Percentiles rank a stretch among this genome's conserved stretches.
These are phyloP conservation scores for Nannoperca australis DNA, from an alignment of 2,797 vertebrate genomes.

Conservation along the genomic window DNA sequence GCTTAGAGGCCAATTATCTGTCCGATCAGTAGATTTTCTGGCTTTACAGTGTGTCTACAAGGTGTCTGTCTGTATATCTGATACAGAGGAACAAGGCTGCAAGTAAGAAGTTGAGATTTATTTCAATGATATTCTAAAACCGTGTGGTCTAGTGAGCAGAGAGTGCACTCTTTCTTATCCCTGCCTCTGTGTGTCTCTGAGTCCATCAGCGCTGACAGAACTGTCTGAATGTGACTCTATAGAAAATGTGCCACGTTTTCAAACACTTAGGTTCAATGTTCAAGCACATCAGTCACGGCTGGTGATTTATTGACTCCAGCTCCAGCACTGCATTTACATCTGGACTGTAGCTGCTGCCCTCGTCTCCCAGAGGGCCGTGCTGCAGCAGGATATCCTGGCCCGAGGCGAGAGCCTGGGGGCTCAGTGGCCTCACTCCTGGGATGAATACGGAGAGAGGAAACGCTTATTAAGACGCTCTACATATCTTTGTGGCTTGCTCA, in stretches of 20 bases:
- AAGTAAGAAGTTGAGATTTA: neutral
- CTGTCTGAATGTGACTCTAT: slow-evolving; percentile 49
- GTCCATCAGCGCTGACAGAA: slow-evolving; percentile 54
- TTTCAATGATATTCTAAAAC: neutral
- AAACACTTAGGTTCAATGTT: slow-evolving; percentile 69
- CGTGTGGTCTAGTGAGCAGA: slow-evolving; percentile 4
- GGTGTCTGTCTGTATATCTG: neutral
- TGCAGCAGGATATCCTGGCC: slow-evolving; percentile 59
- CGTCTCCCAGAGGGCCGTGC: slow-evolving; percentile 43
- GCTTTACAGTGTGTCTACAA: neutral
- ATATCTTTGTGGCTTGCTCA: slow-evolving; percentile 1
- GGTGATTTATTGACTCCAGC: slow-evolving; percentile 72
- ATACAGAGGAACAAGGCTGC: neutral
- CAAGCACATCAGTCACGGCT: slow-evolving; percentile 69
- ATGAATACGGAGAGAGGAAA: slow-evolving; percentile 2
- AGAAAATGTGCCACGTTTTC: slow-evolving; percentile 65
- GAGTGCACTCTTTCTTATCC: slow-evolving; percentile 1
- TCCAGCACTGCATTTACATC: slow-evolving; percentile 54
- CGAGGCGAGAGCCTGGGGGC: slow-evolving; percentile 37
- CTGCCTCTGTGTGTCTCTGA: slow-evolving; percentile 7
- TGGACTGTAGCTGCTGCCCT: slow-evolving; percentile 39
- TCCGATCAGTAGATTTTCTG: slow-evolving; percentile 11
- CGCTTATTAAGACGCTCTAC: slow-evolving; percentile 23
- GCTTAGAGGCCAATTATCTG: slow-evolving; percentile 7
- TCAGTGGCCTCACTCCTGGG: slow-evolving; percentile 25